Conservation (phyloP, 2,113 vertebrate genomes). For the Poeciliopsis occidentalis region DNA sequence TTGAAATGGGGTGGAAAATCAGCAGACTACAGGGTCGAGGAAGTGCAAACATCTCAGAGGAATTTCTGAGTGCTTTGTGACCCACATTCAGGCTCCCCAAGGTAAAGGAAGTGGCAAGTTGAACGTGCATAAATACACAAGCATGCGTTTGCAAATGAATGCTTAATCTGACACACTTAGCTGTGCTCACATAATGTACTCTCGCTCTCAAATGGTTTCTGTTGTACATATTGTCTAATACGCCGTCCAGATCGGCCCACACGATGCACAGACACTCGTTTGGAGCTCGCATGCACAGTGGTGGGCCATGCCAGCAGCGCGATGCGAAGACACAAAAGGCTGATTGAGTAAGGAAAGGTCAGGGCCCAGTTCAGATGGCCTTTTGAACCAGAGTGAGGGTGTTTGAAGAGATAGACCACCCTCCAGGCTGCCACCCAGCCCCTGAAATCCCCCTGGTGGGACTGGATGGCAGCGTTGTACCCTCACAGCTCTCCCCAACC, state of each 20-base stretch:
- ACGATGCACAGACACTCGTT: not conserved
- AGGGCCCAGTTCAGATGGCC: constrained; percentile 63
- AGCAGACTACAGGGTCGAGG: not conserved
- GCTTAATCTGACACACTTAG: constrained; percentile 14
- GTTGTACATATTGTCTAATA: constrained; percentile 15
- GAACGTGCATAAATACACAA: not conserved
- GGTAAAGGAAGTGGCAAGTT: constrained; percentile 53
- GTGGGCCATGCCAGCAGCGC: constrained; percentile 30
- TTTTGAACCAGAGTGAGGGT: constrained; percentile 73
- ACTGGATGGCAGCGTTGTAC: constrained; percentile 3
- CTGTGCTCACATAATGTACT: constrained; percentile 6
- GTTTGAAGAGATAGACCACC: constrained; percentile 74
- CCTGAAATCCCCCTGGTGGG: constrained; percentile 23
- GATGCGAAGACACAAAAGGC: constrained; percentile 65
- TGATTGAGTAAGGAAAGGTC: constrained; percentile 75
- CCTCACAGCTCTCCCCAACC: constrained; percentile 25
- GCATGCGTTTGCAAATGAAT: constrained; percentile 8
- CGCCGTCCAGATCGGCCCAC: constrained; percentile 10
- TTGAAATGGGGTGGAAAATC: constrained; percentile 20
- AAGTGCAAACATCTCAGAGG: constrained; percentile 50
- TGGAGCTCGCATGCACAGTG: constrained; percentile 1
- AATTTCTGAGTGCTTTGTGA: constrained; percentile 67
- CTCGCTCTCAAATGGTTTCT: not conserved
- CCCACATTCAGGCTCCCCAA: constrained; percentile 63
- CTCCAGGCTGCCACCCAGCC: constrained; percentile 43